These are phyloP conservation scores for Hippopotamyrus pictus DNA, from an alignment of 2,797 vertebrate genomes.

Conservation along the genomic window DNA sequence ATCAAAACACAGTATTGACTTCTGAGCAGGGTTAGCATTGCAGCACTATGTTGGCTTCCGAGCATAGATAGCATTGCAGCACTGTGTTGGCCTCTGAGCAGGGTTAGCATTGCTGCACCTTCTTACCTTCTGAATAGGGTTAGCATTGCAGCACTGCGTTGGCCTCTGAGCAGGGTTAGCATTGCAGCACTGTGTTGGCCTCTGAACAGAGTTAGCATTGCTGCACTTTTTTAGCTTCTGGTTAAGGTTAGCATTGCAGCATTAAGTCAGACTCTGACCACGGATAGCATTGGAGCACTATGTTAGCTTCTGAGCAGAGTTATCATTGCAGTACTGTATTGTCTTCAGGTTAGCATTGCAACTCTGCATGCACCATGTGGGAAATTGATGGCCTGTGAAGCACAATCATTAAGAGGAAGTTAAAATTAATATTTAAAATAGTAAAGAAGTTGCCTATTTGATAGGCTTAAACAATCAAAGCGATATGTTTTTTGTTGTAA, in stretches of 20 bases:
- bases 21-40: neutral
- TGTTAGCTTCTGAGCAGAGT: neutral
- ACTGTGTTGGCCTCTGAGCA: neutral
- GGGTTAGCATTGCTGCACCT: neutral
- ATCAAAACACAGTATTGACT: neutral
- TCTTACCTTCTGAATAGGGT: neutral
- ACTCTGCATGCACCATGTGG: neutral
- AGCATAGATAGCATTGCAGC: neutral
- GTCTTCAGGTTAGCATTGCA: constrained; percentile 3
- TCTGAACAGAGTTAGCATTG: neutral
- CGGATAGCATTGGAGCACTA: neutral
- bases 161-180: neutral
- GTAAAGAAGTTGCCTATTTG: constrained; percentile 47
- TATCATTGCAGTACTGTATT: neutral
- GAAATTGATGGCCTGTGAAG: constrained; percentile 53
- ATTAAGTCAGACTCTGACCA: neutral
- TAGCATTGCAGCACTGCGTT: neutral
- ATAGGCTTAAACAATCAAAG: constrained; percentile 60
- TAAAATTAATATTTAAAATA: constrained; percentile 39
- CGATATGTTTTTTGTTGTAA: constrained; percentile 32
- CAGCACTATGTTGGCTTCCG: neutral
- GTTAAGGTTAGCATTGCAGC: neutral
- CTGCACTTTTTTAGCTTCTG: neutral
- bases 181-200: neutral
- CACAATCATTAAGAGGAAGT: constrained; percentile 62